Conservation (phyloP, 2,797 vertebrate genomes). For the Vipera ursinii region DNA sequence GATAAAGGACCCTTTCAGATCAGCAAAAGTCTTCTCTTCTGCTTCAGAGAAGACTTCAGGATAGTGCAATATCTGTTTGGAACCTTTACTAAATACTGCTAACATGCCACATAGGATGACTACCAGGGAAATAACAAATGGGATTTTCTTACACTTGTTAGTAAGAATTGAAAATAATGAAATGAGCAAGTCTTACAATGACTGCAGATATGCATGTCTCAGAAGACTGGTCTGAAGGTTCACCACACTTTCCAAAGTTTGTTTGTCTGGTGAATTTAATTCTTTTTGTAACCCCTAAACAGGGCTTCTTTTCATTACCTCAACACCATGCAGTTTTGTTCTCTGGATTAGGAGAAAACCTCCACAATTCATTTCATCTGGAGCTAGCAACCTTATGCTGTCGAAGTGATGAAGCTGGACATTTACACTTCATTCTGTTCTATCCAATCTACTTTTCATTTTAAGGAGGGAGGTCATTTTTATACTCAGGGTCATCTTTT, state of each 20-base stretch:
- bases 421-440: background rate
- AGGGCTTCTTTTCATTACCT: background rate
- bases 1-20: background rate
- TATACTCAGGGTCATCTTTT: background rate
- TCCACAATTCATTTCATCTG: background rate
- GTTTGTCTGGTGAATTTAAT: background rate
- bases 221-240: background rate
- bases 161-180: background rate
- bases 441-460: background rate
- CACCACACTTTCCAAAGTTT: background rate
- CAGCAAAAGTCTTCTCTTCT: background rate
- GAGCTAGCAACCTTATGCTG: background rate
- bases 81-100: background rate
- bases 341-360: background rate
- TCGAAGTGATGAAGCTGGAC: background rate
- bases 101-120: background rate
- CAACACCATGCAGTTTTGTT: background rate
- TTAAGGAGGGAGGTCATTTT: background rate
- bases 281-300: background rate
- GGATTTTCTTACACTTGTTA: background rate
- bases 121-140: background rate
- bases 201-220: background rate
- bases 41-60: background rate
- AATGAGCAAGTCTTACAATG: background rate
- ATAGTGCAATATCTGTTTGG: background rate